These are phyloP conservation scores for Xenops minutus DNA, from an alignment of 2,797 vertebrate genomes.

Conservation along the genomic window DNA sequence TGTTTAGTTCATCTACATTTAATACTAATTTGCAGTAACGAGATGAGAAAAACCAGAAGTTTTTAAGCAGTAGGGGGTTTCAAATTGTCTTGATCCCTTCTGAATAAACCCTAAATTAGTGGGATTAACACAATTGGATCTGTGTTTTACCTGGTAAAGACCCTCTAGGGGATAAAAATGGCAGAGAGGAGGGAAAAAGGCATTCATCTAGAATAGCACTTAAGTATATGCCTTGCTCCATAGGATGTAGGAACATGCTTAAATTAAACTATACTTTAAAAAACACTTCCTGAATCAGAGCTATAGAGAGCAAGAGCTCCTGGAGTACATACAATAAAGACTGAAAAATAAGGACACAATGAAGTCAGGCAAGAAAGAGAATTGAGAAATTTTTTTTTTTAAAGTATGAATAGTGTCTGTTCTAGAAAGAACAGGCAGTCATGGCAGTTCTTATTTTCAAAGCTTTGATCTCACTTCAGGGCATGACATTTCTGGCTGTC, in stretches of 20 bases:
- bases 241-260: not conserved
- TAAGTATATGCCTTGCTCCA: not conserved
- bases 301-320: not conserved
- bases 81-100: not conserved
- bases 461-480: not conserved
- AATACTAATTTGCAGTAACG: not conserved
- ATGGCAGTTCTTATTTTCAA: not conserved
- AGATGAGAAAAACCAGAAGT: not conserved
- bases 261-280: not conserved
- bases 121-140: not conserved
- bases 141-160: conserved; percentile 22
- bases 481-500: not conserved
- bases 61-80: not conserved
- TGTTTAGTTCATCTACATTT: not conserved
- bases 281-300: not conserved
- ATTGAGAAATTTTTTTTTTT: not conserved
- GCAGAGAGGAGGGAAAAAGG: not conserved
- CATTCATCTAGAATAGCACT: not conserved
- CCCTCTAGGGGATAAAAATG: not conserved
- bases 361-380: not conserved
- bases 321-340: not conserved
- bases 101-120: conserved; percentile 1
- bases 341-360: not conserved
- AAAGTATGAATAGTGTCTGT: not conserved
- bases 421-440: not conserved